Conservation (phyloP, 2,797 vertebrate species). For the Thaleichthys pacificus region DNA sequence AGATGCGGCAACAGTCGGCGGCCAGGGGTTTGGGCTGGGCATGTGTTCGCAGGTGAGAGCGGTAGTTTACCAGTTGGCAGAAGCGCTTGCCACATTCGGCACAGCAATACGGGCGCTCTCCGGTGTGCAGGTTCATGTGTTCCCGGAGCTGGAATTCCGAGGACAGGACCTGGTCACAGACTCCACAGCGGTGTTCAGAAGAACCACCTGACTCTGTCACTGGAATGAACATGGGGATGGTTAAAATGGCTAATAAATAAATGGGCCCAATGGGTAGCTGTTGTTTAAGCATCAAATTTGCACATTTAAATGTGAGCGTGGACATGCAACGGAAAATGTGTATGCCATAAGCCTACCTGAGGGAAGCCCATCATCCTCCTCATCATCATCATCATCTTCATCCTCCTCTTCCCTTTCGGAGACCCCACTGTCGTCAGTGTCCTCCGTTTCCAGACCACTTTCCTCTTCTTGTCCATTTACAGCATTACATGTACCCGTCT, state of each 20-base stretch:
- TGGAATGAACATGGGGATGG: neutral
- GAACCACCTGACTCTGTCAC: constrained; percentile 27
- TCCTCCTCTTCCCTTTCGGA: constrained; percentile 64
- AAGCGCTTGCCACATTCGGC: constrained; percentile 79
- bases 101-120: constrained; percentile 72
- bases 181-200: constrained; percentile 57
- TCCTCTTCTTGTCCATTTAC: neutral
- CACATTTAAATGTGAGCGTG: neutral
- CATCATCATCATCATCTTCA: constrained; percentile 40
- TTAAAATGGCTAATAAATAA: neutral
- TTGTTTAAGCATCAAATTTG: neutral
- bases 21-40: constrained; percentile 38
- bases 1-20: constrained; percentile 63
- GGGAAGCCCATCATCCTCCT: constrained; percentile 41
- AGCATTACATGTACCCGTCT: neutral
- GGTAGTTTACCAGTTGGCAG: constrained; percentile 75
- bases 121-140: constrained; percentile 78
- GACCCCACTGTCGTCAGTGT: constrained; percentile 62
- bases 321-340: neutral
- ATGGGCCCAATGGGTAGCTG: neutral
- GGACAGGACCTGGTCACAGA: constrained; percentile 67
- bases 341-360: constrained; percentile 43
- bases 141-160: constrained; percentile 72
- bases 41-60: constrained; percentile 73
- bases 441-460: constrained; percentile 39